phyloP scores from a whole-genome alignment of 2,888 invertebrate species.

The Chrysomela aeneicollis region DNA sequence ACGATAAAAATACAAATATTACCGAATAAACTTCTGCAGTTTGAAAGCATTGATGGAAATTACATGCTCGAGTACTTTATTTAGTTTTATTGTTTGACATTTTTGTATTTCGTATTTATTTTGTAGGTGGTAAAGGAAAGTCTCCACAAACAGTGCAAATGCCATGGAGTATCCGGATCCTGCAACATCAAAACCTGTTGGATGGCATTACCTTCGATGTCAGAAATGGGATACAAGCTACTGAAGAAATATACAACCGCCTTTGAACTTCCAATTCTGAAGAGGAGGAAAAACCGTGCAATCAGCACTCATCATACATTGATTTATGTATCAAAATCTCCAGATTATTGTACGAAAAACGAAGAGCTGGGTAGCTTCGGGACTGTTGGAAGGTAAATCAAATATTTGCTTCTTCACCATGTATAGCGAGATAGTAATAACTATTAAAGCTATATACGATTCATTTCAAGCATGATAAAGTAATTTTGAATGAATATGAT shows the following conservation, averaged over 20 bases:
- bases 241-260: constrained; percentile 69
- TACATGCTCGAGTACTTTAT: too few relatives aligned
- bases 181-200: constrained; percentile 85
- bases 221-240: constrained; percentile 65
- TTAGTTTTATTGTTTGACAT: too few relatives aligned
- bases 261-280: constrained; percentile 58
- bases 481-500: too few relatives aligned
- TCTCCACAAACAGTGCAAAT: constrained; percentile 75
- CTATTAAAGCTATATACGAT: too few relatives aligned
- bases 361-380: constrained; percentile 77
- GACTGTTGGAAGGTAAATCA: constrained; percentile 76
- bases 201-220: constrained; percentile 73
- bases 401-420: too few relatives aligned
- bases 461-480: too few relatives aligned
- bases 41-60: too few relatives aligned
- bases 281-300: constrained; percentile 37
- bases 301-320: constrained; percentile 66
- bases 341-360: constrained; percentile 83
- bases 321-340: constrained; percentile 80
- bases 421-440: too few relatives aligned
- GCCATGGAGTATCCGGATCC: constrained; percentile 85
- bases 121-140: constrained; percentile 70
- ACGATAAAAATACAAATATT: too few relatives aligned
- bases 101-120: constrained; percentile 12
- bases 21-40: too few relatives aligned